Evolutionary conservation across 2,797 vertebrate species (phyloP), one percentile per base, ranked within the genome.

Genomic region (Salmo trutta): DNA sequence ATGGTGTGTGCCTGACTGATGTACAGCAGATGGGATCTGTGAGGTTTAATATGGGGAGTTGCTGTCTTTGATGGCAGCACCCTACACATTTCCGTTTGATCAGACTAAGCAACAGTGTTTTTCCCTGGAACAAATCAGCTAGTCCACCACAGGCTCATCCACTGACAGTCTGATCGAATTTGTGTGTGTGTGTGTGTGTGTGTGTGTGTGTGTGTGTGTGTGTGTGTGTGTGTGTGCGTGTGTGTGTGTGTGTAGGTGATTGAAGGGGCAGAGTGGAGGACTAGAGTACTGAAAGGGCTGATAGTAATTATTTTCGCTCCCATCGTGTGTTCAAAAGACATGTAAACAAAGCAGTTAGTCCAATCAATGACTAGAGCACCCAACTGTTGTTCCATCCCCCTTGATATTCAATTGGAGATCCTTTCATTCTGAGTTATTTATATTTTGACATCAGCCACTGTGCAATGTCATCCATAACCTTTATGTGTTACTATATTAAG

Each of bases 11-110:
- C 19, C 17, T 36, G 33, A 36, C 7, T 69, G 67, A 65, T 69
- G 12, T 19, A 31, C 66, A 14, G 29, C 15, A 33, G 67, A 17
- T 69, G 29, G 31, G 67, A 16, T 71, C 8, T 66, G n/a, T 59
- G 52, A 54, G 33, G 53, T 59, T 14, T 47, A 19, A 72, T 17
- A 5, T 19, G n/a, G 29, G 54, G 71, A 69, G 77, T 47, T 74
- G 67, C 8, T 36, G 56, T 79, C 41, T 24, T 81, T 75, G 33
- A 8, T 29, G 14, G 51, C 52, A 52, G 33, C 62, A 4, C 31
- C 70, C n/a, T 19, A 33, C 78, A 80, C 4, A 77, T 53, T 76
- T 77, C 51, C 12, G 6, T 69, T 75, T 53, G 0, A 3, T 36
- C 70, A 72, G 67, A 31, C 56, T 15, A 31, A 71, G 19, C 29